A percentile compares a stretch with the other conserved stretches of the same genome.
These are phyloP conservation scores for Isotomurus palustris DNA, from an alignment of 2,888 invertebrate species.

Conservation along the genomic window DNA sequence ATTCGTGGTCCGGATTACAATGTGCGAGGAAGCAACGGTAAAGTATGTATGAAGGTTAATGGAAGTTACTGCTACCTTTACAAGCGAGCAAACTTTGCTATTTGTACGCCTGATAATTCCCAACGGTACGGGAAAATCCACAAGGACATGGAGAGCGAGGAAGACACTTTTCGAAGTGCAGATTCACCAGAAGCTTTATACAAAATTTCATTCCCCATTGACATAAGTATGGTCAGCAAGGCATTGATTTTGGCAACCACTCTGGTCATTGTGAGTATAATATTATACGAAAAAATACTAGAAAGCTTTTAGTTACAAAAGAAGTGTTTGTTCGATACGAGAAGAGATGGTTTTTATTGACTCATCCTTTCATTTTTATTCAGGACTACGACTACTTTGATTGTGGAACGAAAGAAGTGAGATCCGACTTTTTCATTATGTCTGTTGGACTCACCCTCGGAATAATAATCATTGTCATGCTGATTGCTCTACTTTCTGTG, in stretches of 20 bases:
- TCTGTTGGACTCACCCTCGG: slow-evolving; percentile 23
- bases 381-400: slow-evolving; percentile 38
- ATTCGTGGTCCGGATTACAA: slow-evolving; percentile 33
- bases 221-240: slow-evolving; percentile 31
- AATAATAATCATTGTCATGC: slow-evolving; percentile 24
- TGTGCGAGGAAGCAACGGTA: slow-evolving; percentile 30
- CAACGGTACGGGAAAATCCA: slow-evolving; percentile 30
- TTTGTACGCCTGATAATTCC: slow-evolving; percentile 29
- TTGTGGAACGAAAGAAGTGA: slow-evolving; percentile 28
- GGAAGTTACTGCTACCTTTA: slow-evolving; percentile 32
- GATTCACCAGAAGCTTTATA: slow-evolving; percentile 31
- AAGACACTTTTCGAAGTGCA: slow-evolving; percentile 11
- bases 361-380: not conserved
- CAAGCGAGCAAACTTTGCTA: slow-evolving; percentile 31
- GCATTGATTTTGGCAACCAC: slow-evolving; percentile 31
- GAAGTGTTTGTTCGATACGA: too few relatives aligned
- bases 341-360: not conserved
- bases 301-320: not conserved
- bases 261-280: slow-evolving; percentile 25
- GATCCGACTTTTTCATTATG: slow-evolving; percentile 31
- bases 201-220: slow-evolving; percentile 27
- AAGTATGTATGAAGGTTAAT: slow-evolving; percentile 32
- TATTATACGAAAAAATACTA: not conserved
- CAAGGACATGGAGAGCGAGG: slow-evolving; percentile 34
- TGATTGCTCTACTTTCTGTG: slow-evolving; percentile 32